Base-by-base conservation (phyloP, 2,113 vertebrate genomes). In the Amazona guildingii region DNA sequence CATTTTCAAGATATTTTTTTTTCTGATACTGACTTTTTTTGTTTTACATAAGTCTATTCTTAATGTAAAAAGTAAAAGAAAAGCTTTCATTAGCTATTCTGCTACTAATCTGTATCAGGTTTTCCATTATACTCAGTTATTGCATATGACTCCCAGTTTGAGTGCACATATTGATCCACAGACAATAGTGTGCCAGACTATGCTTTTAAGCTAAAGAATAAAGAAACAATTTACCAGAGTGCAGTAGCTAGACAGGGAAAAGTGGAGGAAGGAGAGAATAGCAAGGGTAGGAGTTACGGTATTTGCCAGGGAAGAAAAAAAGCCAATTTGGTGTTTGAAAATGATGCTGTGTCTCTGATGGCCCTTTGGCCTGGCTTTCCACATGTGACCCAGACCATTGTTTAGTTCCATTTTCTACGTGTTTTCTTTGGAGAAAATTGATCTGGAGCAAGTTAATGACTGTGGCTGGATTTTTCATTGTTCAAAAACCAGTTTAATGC, bases 151-250 rank as follows among this genome's bases (percentile, higher is more conserved):
- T 90, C 59, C 43, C 54, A 61, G 43, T 91, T 69, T 82, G 64
- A 95, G 83, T 84, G 55, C 83, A 73, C 10, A 17, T 88, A 96
- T 94, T 94, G 92, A 93, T 93, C 74, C 48, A 35, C 31, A 88
- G 68, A 90, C 55, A 94, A 79, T 86, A 75, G 68, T n/a, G 21
- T 81, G 55, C 52, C 51, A 52, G 39, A 16, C 39, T 86, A 86
- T 90, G 86, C 76, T 95, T 96, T 96, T 86, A 95, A 93, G 79
- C 39, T 68, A 76, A 90, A 90, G 77, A 94, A 93, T 84, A 92
- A 87, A 86, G 88, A 92, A 96, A 81, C 68, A 77, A 92, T 93
- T 94, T 83, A 91, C 25, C 79, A 69, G 69, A 88, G 75, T 96
- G 54, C 28, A 88, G 86, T 48, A 88, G 51, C 83, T 88, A 46